Conservation (phyloP, 2,797 vertebrate species). For the Typhlichthys eigenmanni region DNA sequence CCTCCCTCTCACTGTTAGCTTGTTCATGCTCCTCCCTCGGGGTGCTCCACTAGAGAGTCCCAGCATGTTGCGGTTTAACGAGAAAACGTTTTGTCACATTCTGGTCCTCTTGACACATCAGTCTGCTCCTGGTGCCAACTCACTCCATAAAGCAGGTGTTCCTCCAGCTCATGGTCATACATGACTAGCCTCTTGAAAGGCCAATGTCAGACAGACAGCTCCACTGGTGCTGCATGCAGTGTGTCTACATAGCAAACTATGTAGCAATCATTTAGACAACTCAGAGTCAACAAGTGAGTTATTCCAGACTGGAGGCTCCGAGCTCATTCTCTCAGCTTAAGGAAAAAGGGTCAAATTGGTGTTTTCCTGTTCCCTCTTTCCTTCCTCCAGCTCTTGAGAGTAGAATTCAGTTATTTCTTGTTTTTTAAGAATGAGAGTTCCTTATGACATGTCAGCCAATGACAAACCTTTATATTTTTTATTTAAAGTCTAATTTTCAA, state of each 20-base stretch:
- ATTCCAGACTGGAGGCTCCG: background rate
- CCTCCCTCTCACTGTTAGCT: constrained; percentile 3
- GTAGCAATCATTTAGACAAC: constrained; percentile 20
- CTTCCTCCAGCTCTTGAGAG: too few species aligned
- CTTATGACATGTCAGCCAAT: too few species aligned
- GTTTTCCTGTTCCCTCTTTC: too few species aligned
- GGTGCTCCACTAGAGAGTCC: background rate
- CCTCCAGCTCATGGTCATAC: background rate
- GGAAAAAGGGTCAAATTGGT: too few species aligned
- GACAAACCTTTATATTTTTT: too few species aligned
- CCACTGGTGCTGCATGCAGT: constrained; percentile 15
- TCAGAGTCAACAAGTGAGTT: constrained; percentile 3
- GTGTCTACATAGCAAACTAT: constrained; percentile 1
- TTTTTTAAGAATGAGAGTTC: too few species aligned
- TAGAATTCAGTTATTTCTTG: too few species aligned
- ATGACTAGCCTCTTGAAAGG: constrained; percentile 9
- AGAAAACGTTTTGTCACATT: background rate
- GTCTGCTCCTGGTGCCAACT: constrained; percentile 34
- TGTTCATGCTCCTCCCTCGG: constrained; percentile 4
- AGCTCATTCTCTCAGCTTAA: background rate
- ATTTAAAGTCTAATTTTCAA: too few species aligned
- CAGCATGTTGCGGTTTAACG: background rate
- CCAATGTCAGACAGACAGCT: background rate
- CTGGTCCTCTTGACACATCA: background rate
- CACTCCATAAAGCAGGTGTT: constrained; percentile 39